Percentiles rank a stretch among this genome's conserved stretches.
Conservation (phyloP, 2,888 invertebrate species). For the Actias luna region DNA sequence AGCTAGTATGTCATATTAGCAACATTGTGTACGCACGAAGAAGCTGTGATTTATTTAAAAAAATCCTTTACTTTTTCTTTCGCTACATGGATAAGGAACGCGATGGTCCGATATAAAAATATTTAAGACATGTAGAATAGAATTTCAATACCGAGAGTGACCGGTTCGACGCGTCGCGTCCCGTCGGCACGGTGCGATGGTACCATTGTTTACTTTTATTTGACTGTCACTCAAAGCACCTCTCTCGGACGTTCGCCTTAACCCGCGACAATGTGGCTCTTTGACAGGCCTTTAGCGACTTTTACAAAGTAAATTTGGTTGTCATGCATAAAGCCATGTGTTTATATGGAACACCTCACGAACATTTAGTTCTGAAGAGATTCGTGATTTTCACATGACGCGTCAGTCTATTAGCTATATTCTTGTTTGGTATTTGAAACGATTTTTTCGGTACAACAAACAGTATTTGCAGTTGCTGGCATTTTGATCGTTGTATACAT, state of each 20-base stretch:
- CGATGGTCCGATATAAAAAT: constrained; percentile 59
- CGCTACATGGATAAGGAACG: neutral
- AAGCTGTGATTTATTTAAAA: neutral
- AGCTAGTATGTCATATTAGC: no score
- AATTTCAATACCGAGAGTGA: constrained; percentile 15
- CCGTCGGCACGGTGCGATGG: constrained; percentile 39
- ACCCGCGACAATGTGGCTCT: constrained; percentile 67
- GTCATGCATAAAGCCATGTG: constrained; percentile 62
- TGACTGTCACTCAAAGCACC: constrained; percentile 73
- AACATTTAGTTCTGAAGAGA: constrained; percentile 2
- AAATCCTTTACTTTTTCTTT: no score
- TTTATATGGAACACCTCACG: constrained; percentile 17
- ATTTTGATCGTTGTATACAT: neutral
- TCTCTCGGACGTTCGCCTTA: constrained; percentile 56
- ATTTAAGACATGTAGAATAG: constrained; percentile 27
- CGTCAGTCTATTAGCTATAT: neutral
- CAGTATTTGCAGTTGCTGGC: neutral
- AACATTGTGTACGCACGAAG: no score
- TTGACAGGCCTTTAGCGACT: constrained; percentile 66
- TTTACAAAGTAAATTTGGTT: constrained; percentile 70
- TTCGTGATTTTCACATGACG: neutral
- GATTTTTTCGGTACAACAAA: neutral
- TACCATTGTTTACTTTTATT: constrained; percentile 72
- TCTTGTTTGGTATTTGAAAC: neutral
- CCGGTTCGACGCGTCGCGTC: constrained; percentile 30